These are phyloP conservation scores for Argyresthia albistria DNA, from an alignment of 2,888 invertebrate species.

Conservation along the genomic window DNA sequence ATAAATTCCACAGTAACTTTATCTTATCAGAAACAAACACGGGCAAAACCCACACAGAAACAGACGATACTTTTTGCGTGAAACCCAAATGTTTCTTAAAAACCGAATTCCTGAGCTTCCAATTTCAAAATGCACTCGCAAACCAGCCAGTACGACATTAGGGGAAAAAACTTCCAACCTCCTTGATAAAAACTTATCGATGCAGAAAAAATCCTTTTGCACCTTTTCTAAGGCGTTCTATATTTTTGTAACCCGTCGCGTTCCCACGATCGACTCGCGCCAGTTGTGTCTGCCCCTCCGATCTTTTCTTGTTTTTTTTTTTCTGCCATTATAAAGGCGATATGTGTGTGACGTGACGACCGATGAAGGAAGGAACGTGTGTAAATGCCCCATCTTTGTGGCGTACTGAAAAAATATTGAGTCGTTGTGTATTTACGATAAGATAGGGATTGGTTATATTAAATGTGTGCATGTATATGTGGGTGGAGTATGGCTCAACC, in stretches of 20 bases:
- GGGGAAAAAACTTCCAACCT: constrained; percentile 5
- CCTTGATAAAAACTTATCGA: constrained; percentile 39
- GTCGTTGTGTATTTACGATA: neutral
- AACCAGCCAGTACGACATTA: constrained; percentile 29
- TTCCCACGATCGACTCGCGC: constrained; percentile 70
- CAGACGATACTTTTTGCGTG: too few relatives aligned
- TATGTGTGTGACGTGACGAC: constrained; percentile 50
- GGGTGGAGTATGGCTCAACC: too few relatives aligned
- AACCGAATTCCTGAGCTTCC: constrained; percentile 30
- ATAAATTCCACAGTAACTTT: too few relatives aligned
- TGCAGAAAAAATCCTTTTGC: constrained; percentile 54
- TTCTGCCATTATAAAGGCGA: constrained; percentile 21
- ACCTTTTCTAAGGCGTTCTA: constrained; percentile 69
- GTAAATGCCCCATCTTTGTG: constrained; percentile 8
- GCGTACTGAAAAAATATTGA: neutral
- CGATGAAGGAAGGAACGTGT: constrained; percentile 28
- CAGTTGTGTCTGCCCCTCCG: constrained; percentile 63
- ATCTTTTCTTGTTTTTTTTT: constrained; percentile 34
- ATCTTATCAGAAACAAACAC: too few relatives aligned
- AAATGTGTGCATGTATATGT: too few relatives aligned
- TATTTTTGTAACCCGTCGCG: constrained; percentile 64
- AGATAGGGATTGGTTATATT: neutral
- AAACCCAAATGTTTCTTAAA: neutral
- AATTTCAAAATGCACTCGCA: constrained; percentile 47
- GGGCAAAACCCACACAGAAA: too few relatives aligned